Base-by-base conservation (phyloP, 2,113 vertebrate species). In the Muntiacus muntjak region DNA sequence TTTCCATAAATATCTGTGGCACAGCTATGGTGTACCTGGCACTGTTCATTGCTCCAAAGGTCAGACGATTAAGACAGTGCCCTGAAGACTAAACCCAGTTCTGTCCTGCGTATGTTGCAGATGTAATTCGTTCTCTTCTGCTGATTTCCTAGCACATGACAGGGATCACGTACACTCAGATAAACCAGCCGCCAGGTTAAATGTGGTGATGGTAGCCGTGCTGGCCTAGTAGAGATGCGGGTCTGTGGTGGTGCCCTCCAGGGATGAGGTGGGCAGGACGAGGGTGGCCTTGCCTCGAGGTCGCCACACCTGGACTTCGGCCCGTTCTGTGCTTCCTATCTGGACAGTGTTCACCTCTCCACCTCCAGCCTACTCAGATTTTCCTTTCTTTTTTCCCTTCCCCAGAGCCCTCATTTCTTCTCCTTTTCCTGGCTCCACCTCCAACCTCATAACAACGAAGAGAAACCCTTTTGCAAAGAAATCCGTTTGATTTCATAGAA, bases 151-250 rank as follows among this genome's bases (percentile, higher is more conserved):
- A n/a, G 36, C 30, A 36, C 33, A 6, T 7, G 45, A 7, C 2
- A 3, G 82, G 54, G 83, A 36, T 57, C 40, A 7, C 50, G 26
- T 1, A 3, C 2, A 88, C 26, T 25, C 87, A 5, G 11, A 28
- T 26, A 60, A 78, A 21, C 10, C 52, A 58, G 7, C 60, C 30
- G 21, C 76, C 19, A 0, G 3, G 3, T 21, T 12, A 33, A 11
- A 21, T 2, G 1, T 4, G 1, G 50, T 62, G 36, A 26, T 15
- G 8, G 50, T 54, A 33, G 9, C 47, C 3, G 3, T 11, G 54
- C 64, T 43, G 1, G 26, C 45, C 17, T 50, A 1, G 25, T 3
- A 11, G 43, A 40, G 7, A 3, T 1, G 7, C 19, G 2, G 30
- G 26, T 50, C 60, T 33, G 25, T 50, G 40, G 21, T n/a, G 7